Evolutionary conservation across 2,113 vertebrate genomes (phyloP).

Genomic region (Pandion haliaetus): DNA sequence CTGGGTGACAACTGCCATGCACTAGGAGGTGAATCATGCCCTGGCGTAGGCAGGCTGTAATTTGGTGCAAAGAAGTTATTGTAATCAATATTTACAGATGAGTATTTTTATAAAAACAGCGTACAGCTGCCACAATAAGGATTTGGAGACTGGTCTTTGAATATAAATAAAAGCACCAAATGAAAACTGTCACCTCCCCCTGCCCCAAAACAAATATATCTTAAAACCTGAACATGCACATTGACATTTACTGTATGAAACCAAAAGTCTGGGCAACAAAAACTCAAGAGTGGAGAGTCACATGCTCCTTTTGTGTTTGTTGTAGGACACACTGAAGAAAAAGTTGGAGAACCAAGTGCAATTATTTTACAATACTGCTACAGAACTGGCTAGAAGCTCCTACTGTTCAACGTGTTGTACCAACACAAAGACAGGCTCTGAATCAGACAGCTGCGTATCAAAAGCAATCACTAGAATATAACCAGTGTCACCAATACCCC

Average conservation of each 20-base stretch:
- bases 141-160: background rate
- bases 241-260: background rate
- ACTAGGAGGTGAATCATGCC: slow-evolving; percentile 1
- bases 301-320: background rate
- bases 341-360: background rate
- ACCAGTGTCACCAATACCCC: background rate
- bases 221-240: background rate
- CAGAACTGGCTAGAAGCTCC: background rate
- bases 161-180: background rate
- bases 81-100: slow-evolving; percentile 9
- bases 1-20: background rate
- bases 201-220: background rate
- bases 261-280: background rate
- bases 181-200: background rate
- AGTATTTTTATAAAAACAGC: background rate
- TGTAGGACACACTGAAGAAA: background rate
- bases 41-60: background rate
- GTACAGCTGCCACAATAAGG: background rate
- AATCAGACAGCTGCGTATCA: background rate
- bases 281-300: background rate
- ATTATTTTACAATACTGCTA: background rate
- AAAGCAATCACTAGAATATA: background rate
- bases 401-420: background rate
- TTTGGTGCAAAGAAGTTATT: background rate
- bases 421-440: background rate